Evolutionary conservation across 2,113 vertebrate genomes (phyloP), one percentile per base, ranked within the genome.

Genomic region (Takifugu bimaculatus): DNA sequence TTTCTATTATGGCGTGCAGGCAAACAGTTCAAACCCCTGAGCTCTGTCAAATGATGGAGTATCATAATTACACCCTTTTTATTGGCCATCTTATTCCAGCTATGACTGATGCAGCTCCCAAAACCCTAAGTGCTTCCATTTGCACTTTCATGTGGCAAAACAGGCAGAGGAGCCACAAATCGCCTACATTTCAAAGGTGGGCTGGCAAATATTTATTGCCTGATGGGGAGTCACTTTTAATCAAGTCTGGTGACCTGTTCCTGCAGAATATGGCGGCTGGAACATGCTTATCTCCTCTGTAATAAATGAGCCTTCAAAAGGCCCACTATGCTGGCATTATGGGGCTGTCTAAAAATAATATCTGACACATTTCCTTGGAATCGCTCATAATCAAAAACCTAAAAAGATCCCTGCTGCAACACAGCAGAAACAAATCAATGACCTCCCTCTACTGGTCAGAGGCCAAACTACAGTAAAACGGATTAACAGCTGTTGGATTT

Each of bases 191-290:
- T 88, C 85, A 88, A 88, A 91, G 90, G 88, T 91, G 86, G 90
- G 86, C 85, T 87, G 78, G 88, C 88, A 91, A 87, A 91, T 91
- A 92, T 91, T 91, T 91, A 88, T 83, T 79, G 74, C 79, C 87
- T 85, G 84, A 84, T 32, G 79, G 65, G 68, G 65, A 88, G 84
- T 88, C 89, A 87, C 81, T 84, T 90, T 84, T 88, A 88, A 90
- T 91, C 86, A 88, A 82, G 50, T 51, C 74, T 61, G 54, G 74
- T 84, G 88, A 85, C 82, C 82, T 75, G 77, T 85, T 89, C 66
- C 77, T 63, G 59, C 77, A 83, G 82, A 88, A 85, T 85, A 78
- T 77, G 79, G 77, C 65, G 59, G 68, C 79, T 77, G 75, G 74
- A 87, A 85, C 81, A 75, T 48, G 78, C 79, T 86, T 86, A 88